These are phyloP conservation scores for Drosophila siamana DNA, from an alignment of 2,888 invertebrate genomes.

Conservation along the genomic window DNA sequence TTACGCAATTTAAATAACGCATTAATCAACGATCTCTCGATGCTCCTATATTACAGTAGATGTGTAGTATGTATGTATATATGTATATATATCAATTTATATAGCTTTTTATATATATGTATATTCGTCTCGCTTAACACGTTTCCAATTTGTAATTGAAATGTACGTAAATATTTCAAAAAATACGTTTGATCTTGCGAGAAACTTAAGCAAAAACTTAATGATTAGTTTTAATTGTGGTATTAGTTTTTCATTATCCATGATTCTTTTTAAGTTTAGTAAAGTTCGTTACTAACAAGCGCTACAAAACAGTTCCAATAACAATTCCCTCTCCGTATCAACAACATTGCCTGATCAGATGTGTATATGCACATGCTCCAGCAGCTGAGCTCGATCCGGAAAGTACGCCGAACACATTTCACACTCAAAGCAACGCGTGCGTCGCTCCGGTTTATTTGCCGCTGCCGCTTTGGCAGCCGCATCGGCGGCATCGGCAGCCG, in stretches of 20 bases:
- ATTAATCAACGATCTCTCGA: constrained; percentile 65
- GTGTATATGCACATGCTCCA: constrained; percentile 93
- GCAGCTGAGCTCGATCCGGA: constrained; percentile 89
- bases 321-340: constrained; percentile 35
- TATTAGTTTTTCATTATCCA: constrained; percentile 15
- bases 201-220: constrained; percentile 55
- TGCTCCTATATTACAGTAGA: constrained; percentile 47
- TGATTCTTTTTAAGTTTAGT: constrained; percentile 21
- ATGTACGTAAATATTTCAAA: constrained; percentile 64
- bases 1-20: constrained; percentile 72
- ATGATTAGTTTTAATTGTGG: constrained; percentile 34
- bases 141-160: constrained; percentile 64
- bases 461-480: constrained; percentile 67
- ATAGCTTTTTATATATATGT: constrained; percentile 10
- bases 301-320: constrained; percentile 42
- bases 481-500: constrained; percentile 70
- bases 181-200: constrained; percentile 52
- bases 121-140: constrained; percentile 26
- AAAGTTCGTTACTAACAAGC: constrained; percentile 18
- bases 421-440: constrained; percentile 89
- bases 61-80: constrained; percentile 21
- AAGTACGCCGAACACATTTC: constrained; percentile 94
- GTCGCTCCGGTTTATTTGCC: constrained; percentile 61
- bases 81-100: constrained; percentile 22
- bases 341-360: constrained; percentile 85